These are phyloP conservation scores for Oxyteleia sp. DNA, from an alignment of 2,888 invertebrate genomes.

Conservation along the genomic window DNA sequence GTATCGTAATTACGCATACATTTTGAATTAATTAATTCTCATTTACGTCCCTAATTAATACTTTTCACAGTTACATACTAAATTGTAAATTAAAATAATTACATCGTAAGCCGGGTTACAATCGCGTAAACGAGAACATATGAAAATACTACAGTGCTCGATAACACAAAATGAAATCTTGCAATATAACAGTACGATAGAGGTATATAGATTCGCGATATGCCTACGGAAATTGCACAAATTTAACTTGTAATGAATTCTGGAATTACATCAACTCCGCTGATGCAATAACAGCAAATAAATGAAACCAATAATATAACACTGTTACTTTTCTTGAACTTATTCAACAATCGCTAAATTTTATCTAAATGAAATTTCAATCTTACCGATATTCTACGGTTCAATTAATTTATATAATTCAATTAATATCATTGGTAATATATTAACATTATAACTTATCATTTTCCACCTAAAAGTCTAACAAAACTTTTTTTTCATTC, in stretches of 20 bases:
- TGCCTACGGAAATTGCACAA: constrained; percentile 57
- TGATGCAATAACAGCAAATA: constrained; percentile 46
- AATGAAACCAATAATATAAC: constrained; percentile 40
- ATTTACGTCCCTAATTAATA: constrained; percentile 41
- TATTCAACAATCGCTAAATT: constrained; percentile 33
- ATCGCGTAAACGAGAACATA: not conserved
- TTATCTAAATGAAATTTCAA: no score
- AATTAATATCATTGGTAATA: no score
- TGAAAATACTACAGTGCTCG: constrained; percentile 19
- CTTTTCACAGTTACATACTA: constrained; percentile 33
- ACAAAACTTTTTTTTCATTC: no score
- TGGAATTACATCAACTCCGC: constrained; percentile 52
- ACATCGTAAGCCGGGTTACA: constrained; percentile 14
- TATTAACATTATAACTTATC: no score
- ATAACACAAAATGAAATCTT: constrained; percentile 20
- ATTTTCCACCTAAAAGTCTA: not conserved
- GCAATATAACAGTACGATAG: constrained; percentile 5
- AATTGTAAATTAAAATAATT: constrained; percentile 26
- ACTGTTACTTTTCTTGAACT: constrained; percentile 29
- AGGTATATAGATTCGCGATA: constrained; percentile 24
- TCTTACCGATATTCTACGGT: no score
- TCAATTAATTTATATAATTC: no score
- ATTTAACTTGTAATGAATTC: constrained; percentile 48
- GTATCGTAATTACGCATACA: constrained; percentile 11
- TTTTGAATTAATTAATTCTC: constrained; percentile 10